Evolutionary conservation across 1,140 invertebrate species (phyloP), one percentile per base, ranked within the genome.

Genomic region (Pogonus chalceus): DNA sequence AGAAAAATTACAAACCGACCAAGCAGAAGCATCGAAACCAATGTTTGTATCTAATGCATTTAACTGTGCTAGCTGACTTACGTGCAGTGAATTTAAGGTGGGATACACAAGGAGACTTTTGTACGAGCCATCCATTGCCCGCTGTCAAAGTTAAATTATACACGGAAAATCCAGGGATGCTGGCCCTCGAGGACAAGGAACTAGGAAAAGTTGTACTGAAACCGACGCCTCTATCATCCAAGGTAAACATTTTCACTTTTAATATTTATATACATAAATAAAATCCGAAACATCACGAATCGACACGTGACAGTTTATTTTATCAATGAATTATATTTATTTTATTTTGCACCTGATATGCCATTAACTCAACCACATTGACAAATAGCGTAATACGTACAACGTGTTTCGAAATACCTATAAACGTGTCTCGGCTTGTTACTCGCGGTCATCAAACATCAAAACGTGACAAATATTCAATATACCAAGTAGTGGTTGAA

Each of bases 161-260:
- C 65, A 96, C 95, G 1, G 96, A 99, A 77, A 98, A 95, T 70
- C 92, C 94, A 20, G 91, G 91, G 22, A 93, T 99, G 79, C 72
- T 99, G 10, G 90, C 93, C n/a, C 75, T 99, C 39, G 96, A 99
- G 74, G 96, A 99, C 67, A 98, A 98, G 69, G 95, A 98, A 75
- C 69, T 99, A 20, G 96, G 95, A 31, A 96, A 96, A 79, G 92
- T 97, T 20, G 84, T 90, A 10, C 65, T 96, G 10, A 84, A 83
- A 64, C 93, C 92, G 12, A 96, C 92, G n/a, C 91, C 92, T 7
- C 75, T 92, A 35, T 92, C 91, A 35, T 86, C 84, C 39, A 92
- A 95, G 72, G 85, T 88, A 75, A 12, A 43, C 37, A 43, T 12
- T 10, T 43, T 12, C 18, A n/a, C n/a, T n/a, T n/a, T n/a, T n/a